Evolutionary conservation across 2,113 vertebrate genomes (phyloP), one percentile per base, ranked within the genome.

Genomic region (Grammomys dolichurus): DNA sequence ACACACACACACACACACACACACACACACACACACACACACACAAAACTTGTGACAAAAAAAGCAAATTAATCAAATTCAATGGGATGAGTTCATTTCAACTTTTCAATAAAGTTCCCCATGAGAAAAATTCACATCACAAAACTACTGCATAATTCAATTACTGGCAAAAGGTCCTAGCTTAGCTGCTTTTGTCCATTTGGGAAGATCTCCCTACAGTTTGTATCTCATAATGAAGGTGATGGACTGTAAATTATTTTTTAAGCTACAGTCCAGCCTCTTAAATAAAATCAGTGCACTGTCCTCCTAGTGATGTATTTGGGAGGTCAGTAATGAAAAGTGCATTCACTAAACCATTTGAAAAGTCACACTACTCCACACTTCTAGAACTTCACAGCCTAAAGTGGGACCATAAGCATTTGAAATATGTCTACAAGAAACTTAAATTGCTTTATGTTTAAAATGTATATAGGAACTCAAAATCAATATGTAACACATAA

Each of bases 21-120:
- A 48, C 46, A 48, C 2, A 91, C 46, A 48, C 46, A 48, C 46
- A 48, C 46, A 48, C 46, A 48, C 24, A 17, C 40, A 76, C 43
- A 87, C 65, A 48, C 2, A 91, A 51, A 80, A 51, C 63, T 6
- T 81, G 51, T 46, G 14, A 81, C 36, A 93, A 76, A 51, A 89
- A 90, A 63, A 89, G 76, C 80, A 56, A 94, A 51, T 80, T 87
- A 92, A 77, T 85, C 87, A 82, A 54, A 86, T 69, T 87, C 22
- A 82, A 5, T 91, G 40, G 40, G 58, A 33, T 16, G 31, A 90
- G 36, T 91, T 81, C 54, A 89, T 89, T 82, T 91, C 51, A 91
- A 63, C 14, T 93, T 90, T 90, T 48, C 3, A 86, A 91, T 46
- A 67, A 82, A 92, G 72, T 91, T 56, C 75, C 14, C 19, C 81